Base-by-base conservation (phyloP, 2,113 vertebrate genomes). In the Lepisosteus oculatus region DNA sequence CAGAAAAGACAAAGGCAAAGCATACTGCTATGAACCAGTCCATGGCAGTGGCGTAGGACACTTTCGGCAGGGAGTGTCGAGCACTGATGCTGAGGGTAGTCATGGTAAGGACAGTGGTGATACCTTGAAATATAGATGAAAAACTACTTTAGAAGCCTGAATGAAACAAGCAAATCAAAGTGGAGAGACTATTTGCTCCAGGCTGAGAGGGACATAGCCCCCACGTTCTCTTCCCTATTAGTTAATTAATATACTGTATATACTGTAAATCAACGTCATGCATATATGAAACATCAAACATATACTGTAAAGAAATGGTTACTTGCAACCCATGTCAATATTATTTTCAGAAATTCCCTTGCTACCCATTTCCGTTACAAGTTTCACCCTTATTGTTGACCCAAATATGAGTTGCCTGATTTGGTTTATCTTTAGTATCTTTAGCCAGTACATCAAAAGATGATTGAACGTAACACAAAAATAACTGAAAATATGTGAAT, bases 11-110 rank as follows among this genome's bases (percentile, higher is more conserved):
- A 7, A 98, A 99, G 76, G 96, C 96, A 74, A 97, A 99, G 86
- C 97, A 98, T 55, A 98, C 97, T 0, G 97, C 96, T 41, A 99
- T 99, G 87, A 98, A 99, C 96, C 96, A 98, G 64, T 99, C 96
- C 96, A 98, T 98, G 81, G 96, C 96, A 0, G 96, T 98, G 15
- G 95, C 95, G 0, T 99, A 99, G 4, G 97, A 97, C 70, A 99
- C 96, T 83, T 98, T 99, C 8, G 96, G 96, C 57, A 98, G 86
- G 3, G 95, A 99, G 79, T 97, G 95, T 43, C 96, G 91, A 12
- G 97, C 95, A 0, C 96, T 98, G 88, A 98, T 99, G 69, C 96
- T 99, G 64, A 98, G 74, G 0, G 97, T 98, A 55, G 96, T 97
- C 96, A 99, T 99, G 2, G 96, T 98, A 71, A 99, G 81, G 65